These are phyloP conservation scores for Drosophila percnosoma DNA, from an alignment of 2,888 invertebrate genomes.

Conservation along the genomic window DNA sequence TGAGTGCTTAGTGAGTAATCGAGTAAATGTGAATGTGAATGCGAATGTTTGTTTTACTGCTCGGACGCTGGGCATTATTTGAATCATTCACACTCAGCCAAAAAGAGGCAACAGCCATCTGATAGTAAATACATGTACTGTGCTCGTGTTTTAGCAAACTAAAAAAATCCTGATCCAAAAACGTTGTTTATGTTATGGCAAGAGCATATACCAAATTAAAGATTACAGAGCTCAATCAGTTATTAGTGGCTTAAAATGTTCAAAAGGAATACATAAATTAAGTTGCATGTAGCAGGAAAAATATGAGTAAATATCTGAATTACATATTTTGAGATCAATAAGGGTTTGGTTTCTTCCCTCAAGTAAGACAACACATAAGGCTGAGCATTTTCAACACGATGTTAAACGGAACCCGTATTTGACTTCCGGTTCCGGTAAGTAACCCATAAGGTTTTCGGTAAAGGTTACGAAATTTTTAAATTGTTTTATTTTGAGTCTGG, in stretches of 20 bases:
- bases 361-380: background rate
- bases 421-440: background rate
- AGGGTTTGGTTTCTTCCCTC: background rate
- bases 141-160: background rate
- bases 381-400: background rate
- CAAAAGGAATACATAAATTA: background rate
- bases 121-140: background rate
- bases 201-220: background rate
- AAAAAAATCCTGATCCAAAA: background rate
- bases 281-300: background rate
- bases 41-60: conserved; percentile 21
- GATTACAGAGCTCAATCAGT: background rate
- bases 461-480: background rate
- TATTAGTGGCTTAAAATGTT: background rate
- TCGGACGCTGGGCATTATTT: conserved; percentile 20
- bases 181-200: background rate
- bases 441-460: background rate
- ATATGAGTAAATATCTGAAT: background rate
- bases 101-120: background rate
- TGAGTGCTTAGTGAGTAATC: conserved; percentile 69
- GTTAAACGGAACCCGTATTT: background rate
- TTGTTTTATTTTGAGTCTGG: background rate
- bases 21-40: conserved; percentile 36
- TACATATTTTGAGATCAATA: background rate
- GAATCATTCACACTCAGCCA: conserved; percentile 41